Evolutionary conservation across 2,888 invertebrate species (phyloP).

Genomic region (Therioaphis trifolii): DNA sequence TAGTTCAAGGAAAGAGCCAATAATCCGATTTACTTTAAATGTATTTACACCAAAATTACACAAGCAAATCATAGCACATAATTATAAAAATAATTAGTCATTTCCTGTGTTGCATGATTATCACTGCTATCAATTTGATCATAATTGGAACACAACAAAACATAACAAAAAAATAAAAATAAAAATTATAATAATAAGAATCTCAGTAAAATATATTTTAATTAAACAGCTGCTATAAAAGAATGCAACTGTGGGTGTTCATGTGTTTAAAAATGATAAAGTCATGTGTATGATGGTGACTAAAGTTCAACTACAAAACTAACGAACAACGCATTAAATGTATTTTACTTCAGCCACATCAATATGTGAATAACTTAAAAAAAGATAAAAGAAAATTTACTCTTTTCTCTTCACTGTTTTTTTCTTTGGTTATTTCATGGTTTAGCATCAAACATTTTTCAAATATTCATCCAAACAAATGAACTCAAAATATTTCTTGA

Average conservation of each 20-base stretch:
- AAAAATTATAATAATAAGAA: too few relatives aligned
- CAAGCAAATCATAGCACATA: not conserved
- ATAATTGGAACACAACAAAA: conserved; percentile 17
- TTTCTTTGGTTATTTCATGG: too few relatives aligned
- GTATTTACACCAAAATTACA: not conserved
- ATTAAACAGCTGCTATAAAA: conserved; percentile 11
- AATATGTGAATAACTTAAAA: too few relatives aligned
- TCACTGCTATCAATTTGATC: not conserved
- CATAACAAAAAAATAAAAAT: not conserved
- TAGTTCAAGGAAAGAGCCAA: not conserved
- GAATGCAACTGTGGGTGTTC: conserved; percentile 36
- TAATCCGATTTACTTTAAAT: not conserved
- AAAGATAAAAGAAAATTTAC: too few relatives aligned
- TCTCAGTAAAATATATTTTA: conserved; percentile 7
- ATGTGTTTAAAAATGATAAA: conserved; percentile 25
- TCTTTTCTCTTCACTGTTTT: too few relatives aligned
- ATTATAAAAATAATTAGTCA: conserved; percentile 10
- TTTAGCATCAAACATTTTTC: too few relatives aligned
- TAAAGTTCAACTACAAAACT: conserved; percentile 19
- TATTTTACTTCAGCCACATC: not conserved
- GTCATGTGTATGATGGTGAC: not conserved
- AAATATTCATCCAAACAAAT: not conserved
- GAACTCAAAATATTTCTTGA: not conserved
- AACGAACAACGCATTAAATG: conserved; percentile 8
- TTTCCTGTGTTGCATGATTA: conserved; percentile 33